Evolutionary conservation across 2,113 vertebrate species (phyloP).

Genomic region (Larimichthys polyactis): DNA sequence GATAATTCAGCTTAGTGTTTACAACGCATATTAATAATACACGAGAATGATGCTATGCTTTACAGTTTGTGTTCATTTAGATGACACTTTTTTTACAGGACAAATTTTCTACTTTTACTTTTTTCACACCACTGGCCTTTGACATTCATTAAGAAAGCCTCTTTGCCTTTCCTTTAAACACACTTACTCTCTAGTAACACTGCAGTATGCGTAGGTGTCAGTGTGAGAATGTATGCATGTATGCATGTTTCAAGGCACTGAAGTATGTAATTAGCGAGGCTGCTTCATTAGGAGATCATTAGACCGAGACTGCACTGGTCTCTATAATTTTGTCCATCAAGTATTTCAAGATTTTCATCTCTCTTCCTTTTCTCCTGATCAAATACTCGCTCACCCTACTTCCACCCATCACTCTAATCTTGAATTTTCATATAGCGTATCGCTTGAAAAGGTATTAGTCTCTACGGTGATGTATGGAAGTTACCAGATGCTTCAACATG

Average conservation of each 20-base stretch:
- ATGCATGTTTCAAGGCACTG: constrained; percentile 37
- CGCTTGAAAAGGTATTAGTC: background rate
- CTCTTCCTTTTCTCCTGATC: constrained; percentile 5
- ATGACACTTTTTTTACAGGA: background rate
- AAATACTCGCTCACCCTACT: constrained; percentile 2
- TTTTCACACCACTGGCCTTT: background rate
- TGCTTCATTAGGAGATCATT: constrained; percentile 45
- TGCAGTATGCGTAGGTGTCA: constrained; percentile 18
- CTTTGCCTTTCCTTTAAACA: background rate
- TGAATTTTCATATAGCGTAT: background rate
- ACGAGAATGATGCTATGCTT: background rate
- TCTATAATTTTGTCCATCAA: constrained; percentile 6
- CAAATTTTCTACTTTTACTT: background rate
- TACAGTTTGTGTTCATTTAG: background rate
- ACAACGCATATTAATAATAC: background rate
- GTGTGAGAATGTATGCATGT: background rate
- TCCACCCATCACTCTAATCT: constrained; percentile 13
- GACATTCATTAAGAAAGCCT: background rate
- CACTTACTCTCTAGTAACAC: background rate
- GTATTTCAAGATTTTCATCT: constrained; percentile 11
- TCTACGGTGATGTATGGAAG: background rate
- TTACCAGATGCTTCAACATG: background rate
- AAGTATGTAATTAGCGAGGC: constrained; percentile 47
- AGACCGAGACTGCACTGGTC: constrained; percentile 23
- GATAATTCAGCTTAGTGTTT: constrained; percentile 11